Evolutionary conservation across 2,113 vertebrate species (phyloP), one percentile per base, ranked within the genome.

Genomic region (Tiliqua scincoides): DNA sequence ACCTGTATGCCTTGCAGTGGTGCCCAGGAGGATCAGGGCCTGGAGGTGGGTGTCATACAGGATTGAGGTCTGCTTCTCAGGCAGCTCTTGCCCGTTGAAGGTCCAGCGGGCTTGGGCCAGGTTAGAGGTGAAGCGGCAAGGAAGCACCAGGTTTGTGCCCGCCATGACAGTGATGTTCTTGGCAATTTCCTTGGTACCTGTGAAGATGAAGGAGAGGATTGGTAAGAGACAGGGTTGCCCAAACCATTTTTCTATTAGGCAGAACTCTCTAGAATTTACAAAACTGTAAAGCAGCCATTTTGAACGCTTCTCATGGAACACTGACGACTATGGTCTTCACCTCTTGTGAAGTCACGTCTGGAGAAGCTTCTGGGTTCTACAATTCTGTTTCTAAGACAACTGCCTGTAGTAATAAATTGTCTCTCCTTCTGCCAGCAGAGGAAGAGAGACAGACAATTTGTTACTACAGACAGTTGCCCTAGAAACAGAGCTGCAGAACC

Each of bases 41-140:
- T 97, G 96, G 1, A 99, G 96, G 1, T 95, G 96, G 0, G 93
- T 27, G 23, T 99, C 98, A 0, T 96, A 98, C 17, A 97, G 92
- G 87, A 96, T 91, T 30, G 95, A 95, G 0, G 94, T 0, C 93
- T 97, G 63, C 37, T 95, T 90, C 3, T 93, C 85, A 10, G 93
- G 92, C 74, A 99, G 93, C 61, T 98, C 98, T 0, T 93, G 96
- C 30, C 97, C 97, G 2, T 97, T 97, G 17, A 99, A 96, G n/a
- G 97, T 94, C 98, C 98, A 99, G 32, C 82, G 96, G 0, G 98
- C 97, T 23, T 93, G 97, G 0, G 98, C 98, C 82, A 99, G 94
- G 96, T 99, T 99, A 91, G 98, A 99, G 59, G 97, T 97, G 79
- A 99, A 95, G 35, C 97, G 97, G 93, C 98, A 99, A 1, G 98